Conservation (phyloP, 2,113 vertebrate species). For the Megaceryle torquata region DNA sequence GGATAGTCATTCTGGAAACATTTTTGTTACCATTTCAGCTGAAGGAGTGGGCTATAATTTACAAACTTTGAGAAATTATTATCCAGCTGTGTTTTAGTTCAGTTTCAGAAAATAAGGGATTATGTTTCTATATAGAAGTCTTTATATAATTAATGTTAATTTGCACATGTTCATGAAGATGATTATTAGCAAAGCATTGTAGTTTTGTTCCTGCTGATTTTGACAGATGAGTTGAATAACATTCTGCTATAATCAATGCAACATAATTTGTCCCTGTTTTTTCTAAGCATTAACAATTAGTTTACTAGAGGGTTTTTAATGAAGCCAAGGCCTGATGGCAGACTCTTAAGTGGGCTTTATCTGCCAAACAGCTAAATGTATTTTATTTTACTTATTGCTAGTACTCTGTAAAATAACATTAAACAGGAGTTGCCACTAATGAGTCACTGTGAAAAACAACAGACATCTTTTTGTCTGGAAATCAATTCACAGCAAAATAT, state of each 20-base stretch:
- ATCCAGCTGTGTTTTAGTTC: slow-evolving; percentile 61
- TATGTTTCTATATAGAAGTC: slow-evolving; percentile 43
- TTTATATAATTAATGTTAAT: slow-evolving; percentile 64
- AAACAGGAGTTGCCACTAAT: background rate
- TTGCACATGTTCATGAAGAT: slow-evolving; percentile 48
- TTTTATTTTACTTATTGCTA: slow-evolving; percentile 18
- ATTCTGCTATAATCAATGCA: slow-evolving; percentile 29
- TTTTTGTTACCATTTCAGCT: slow-evolving; percentile 20
- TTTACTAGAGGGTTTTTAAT: slow-evolving; percentile 9
- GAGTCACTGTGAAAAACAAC: background rate
- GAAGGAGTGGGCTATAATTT: slow-evolving; percentile 32
- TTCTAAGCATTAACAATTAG: background rate
- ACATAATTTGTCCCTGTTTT: slow-evolving; percentile 1
- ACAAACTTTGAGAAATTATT: slow-evolving; percentile 39
- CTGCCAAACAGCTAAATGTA: background rate
- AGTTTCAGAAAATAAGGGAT: slow-evolving; percentile 36
- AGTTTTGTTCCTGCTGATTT: slow-evolving; percentile 52
- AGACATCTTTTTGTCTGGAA: background rate
- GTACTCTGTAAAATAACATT: background rate
- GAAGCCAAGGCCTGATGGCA: background rate
- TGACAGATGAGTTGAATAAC: slow-evolving; percentile 37
- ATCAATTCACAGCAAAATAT: background rate
- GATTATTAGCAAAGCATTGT: slow-evolving; percentile 51
- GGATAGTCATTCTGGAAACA: background rate
- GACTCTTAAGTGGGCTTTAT: background rate